Conservation (phyloP, 2,888 invertebrate genomes). For the Andricus quercusramuli region DNA sequence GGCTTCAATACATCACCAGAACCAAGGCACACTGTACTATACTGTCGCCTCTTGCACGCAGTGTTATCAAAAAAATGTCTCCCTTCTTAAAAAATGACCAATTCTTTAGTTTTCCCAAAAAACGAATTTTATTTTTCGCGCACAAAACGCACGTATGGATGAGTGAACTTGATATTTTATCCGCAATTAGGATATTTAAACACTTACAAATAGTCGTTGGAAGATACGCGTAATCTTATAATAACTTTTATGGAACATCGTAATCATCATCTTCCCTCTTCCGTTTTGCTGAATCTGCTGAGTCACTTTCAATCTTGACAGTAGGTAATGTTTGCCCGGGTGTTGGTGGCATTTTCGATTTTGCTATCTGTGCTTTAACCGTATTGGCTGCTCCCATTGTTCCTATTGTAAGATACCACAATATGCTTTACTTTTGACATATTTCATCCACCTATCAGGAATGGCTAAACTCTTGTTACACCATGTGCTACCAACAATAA, state of each 20-base stretch:
- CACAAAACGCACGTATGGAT: neutral
- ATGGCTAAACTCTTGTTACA: no score
- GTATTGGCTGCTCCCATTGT: constrained; percentile 57
- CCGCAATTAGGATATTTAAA: neutral
- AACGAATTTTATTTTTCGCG: neutral
- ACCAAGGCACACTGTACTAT: no score
- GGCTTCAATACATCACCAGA: neutral
- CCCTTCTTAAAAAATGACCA: no score
- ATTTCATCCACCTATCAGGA: no score
- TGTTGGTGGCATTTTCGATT: constrained; percentile 74
- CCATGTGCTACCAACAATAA: no score
- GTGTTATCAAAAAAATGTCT: no score
- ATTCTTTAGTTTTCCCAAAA: no score
- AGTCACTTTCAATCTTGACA: constrained; percentile 72
- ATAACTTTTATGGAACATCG: constrained; percentile 67
- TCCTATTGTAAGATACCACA: constrained; percentile 47
- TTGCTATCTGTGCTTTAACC: constrained; percentile 66
- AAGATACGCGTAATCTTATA: neutral
- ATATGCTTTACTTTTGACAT: neutral
- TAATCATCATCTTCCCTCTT: constrained; percentile 76
- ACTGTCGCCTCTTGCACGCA: no score
- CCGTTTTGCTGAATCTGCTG: constrained; percentile 69
- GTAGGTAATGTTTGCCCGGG: constrained; percentile 66
- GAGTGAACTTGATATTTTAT: neutral
- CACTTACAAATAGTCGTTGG: neutral